Conservation (phyloP, 1,140 invertebrate species). For the Samia ricini region DNA sequence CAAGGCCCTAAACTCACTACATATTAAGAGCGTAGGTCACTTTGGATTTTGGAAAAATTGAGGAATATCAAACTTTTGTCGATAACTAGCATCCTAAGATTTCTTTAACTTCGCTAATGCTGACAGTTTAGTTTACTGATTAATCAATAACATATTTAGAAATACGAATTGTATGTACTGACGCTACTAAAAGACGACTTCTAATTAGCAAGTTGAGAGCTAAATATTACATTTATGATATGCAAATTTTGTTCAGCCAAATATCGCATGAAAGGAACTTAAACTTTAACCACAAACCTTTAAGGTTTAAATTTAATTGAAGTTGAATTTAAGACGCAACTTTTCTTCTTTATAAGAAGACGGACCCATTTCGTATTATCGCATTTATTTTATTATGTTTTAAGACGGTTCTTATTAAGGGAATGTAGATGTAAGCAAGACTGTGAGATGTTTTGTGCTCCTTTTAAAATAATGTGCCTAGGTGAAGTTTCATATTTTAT, state of each 20-base stretch:
- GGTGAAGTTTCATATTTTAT: too few relatives aligned
- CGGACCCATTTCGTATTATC: conserved; percentile 31
- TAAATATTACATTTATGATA: conserved; percentile 77
- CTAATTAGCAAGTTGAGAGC: conserved; percentile 74
- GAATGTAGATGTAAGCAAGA: conserved; percentile 21
- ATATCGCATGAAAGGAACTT: conserved; percentile 33
- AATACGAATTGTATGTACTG: conserved; percentile 23
- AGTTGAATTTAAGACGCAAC: conserved; percentile 22
- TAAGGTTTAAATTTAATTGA: conserved; percentile 39
- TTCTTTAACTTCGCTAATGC: neutral
- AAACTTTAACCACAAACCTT: conserved; percentile 36
- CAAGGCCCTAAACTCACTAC: neutral
- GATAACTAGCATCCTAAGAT: neutral
- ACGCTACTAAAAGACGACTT: conserved; percentile 57
- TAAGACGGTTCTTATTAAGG: conserved; percentile 25
- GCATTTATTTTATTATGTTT: conserved; percentile 40
- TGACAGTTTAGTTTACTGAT: neutral
- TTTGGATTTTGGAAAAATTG: neutral
- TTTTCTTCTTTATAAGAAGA: conserved; percentile 44
- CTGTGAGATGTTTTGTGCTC: conserved; percentile 3
- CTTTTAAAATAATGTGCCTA: neutral
- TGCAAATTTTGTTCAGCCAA: conserved; percentile 66
- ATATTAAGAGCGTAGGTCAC: neutral
- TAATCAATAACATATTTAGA: neutral
- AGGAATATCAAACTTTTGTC: neutral